Evolutionary conservation across 1,140 invertebrate species (phyloP).

Genomic region (Drosophila burlai): DNA sequence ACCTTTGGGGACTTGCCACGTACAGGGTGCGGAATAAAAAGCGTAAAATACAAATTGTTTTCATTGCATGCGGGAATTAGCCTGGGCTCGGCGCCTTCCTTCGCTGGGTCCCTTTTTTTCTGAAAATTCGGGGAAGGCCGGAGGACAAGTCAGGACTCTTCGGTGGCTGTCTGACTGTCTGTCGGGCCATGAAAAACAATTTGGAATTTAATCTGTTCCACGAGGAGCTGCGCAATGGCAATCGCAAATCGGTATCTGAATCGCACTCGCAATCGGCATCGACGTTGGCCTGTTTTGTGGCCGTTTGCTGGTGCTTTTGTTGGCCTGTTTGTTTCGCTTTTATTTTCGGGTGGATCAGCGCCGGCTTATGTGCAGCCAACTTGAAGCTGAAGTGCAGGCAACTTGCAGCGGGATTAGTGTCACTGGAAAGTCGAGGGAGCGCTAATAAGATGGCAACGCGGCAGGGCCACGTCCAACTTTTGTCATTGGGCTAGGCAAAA

Average conservation of each 20-base stretch:
- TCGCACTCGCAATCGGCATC: conserved; percentile 27
- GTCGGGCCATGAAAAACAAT: conserved; percentile 62
- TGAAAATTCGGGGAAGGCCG: neutral
- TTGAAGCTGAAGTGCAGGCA: conserved; percentile 67
- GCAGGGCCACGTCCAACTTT: conserved; percentile 33
- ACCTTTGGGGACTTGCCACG: neutral
- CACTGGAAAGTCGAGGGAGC: conserved; percentile 60
- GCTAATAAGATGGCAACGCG: conserved; percentile 69
- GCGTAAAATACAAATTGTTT: conserved; percentile 60
- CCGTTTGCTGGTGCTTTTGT: conserved; percentile 24
- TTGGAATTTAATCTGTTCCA: conserved; percentile 70
- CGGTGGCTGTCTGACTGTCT: neutral
- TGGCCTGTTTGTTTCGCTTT: conserved; percentile 40
- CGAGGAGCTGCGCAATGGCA: conserved; percentile 28
- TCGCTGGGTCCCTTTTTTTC: neutral
- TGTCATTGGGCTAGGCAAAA: conserved; percentile 51
- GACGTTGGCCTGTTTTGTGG: conserved; percentile 29
- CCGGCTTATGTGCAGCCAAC: conserved; percentile 73
- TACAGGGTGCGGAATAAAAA: conserved; percentile 18
- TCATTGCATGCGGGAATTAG: conserved; percentile 73
- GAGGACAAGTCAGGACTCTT: conserved; percentile 6
- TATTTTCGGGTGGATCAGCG: conserved; percentile 39
- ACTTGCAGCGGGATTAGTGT: conserved; percentile 62
- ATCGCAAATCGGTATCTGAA: conserved; percentile 31
- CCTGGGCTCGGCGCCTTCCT: conserved; percentile 14